Conservation (phyloP, 2,797 vertebrate species). For the Chiloscyllium punctatum region DNA sequence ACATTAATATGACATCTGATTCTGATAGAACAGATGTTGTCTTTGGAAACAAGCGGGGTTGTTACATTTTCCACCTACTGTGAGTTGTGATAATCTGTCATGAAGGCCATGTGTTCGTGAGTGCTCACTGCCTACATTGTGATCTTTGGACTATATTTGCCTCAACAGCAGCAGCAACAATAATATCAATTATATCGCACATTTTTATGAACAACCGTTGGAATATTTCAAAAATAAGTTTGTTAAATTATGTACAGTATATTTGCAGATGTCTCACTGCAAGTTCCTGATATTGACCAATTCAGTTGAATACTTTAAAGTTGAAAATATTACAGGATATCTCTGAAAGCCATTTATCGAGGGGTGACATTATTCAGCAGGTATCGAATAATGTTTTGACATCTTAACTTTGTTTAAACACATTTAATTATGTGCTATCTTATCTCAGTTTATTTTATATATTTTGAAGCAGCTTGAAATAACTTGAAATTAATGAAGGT, state of each 20-base stretch:
- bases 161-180: not conserved
- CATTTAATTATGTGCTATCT: not conserved
- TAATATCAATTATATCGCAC: too few species aligned
- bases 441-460: not conserved
- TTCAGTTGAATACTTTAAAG: not conserved
- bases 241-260: not conserved
- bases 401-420: not conserved
- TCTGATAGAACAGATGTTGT: not conserved
- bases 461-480: not conserved
- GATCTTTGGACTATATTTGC: not conserved
- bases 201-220: not conserved
- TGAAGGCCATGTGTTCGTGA: not conserved
- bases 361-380: not conserved
- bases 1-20: slow-evolving; percentile 9
- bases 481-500: not conserved
- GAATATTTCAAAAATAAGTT: not conserved
- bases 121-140: not conserved
- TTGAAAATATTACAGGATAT: not conserved
- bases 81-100: not conserved
- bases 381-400: not conserved
- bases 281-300: not conserved
- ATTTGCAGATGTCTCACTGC: not conserved
- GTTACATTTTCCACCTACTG: not conserved
- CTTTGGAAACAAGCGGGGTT: not conserved
- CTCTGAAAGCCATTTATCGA: not conserved